Base-by-base conservation (phyloP, 1,140 invertebrate species). In the Pogonomyrmex barbatus region DNA sequence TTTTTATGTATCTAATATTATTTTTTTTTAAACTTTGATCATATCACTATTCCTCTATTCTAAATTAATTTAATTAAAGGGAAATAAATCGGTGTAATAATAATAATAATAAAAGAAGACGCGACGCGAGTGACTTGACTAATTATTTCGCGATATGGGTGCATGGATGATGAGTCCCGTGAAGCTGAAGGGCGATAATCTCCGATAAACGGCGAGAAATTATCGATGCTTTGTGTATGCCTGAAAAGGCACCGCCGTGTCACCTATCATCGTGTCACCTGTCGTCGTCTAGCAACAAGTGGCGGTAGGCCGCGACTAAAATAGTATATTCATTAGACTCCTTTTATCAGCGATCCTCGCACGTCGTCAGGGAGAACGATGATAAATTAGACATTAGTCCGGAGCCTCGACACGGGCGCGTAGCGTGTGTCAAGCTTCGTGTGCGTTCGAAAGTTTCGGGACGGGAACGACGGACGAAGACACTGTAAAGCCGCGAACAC, bases 271-370 rank as follows among this genome's bases (percentile, higher is more conserved):
- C 71, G n/a, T 30, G 24, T 33, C 60, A 54, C n/a, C 56, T 39
- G 47, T 47, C 47, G 47, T 62, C 78, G 70, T 56, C 54, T 81
- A 90, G 89, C 89, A 90, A 90, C 89, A 90, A 90, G 89, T 90
- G 88, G 88, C 39, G 62, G 73, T 89, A 87, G 77, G 58, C 65
- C 50, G 42, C 45, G 65, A 8, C 12, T 24, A 65, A 88, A 65
- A 88, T 56, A 54, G 56, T 65, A 58, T 82, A 88, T 86, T 90
- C 75, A 75, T 90, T 90, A 88, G 45, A n/a, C 45, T 30, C 30
- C n/a, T 87, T 83, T 84, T 84, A 86, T 83, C 56, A 62, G 30
- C 36, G n/a, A 36, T 42, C 45, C 42, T 56, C 50, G 60, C 67
- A 47, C 58, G 82, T 47, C 60, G 70, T 24, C 14, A 9, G 36